Base-by-base conservation (phyloP, 1,140 invertebrate species). In the silkworm (Bombyx mori) region DNA sequence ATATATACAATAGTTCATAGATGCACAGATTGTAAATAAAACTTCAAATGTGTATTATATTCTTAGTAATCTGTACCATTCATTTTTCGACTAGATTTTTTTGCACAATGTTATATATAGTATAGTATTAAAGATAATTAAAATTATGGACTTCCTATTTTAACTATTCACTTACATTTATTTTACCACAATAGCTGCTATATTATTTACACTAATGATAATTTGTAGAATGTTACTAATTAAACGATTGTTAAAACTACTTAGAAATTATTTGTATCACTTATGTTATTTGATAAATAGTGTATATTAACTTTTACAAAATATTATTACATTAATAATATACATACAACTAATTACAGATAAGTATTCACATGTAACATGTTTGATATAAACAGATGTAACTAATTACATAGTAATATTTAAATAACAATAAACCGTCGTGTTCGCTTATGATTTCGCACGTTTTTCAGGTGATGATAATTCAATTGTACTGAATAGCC, bases 11-110 rank as follows among this genome's bases (percentile, higher is more conserved):
- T 57, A 45, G 46, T 18, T 44, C 18, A 47, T 48, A 50, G 35
- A 46, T 52, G 12, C 42, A 26, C 44, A 57, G 22, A 53, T 57
- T 83, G 79, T 85, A 85, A 86, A 83, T 86, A 83, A 86, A 79
- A 83, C 73, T 73, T 72, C 70, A 65, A 60, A 35, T 35, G 70
- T 79, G 66, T 78, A 73, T 72, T 75, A 73, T 73, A 77, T 80
- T 77, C 80, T 77, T 77, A 77, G 26, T 75, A 77, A 35, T 51
- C 75, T 35, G 71, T 78, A 82, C 75, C 73, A 80, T 83, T 83
- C 75, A 84, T 81, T 64, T 85, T 59, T 80, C 78, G 84, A 87
- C 84, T 87, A 87, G 84, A 87, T 75, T 76, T 74, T 46, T 86
- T 85, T 84, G 81, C 82, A 85, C 79, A 77, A 81, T 73, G 68